A percentile compares a stretch with the other conserved stretches of the same genome.
phyloP scores from a whole-genome alignment of 2,113 vertebrate genomes.

The Larimichthys crocea region DNA sequence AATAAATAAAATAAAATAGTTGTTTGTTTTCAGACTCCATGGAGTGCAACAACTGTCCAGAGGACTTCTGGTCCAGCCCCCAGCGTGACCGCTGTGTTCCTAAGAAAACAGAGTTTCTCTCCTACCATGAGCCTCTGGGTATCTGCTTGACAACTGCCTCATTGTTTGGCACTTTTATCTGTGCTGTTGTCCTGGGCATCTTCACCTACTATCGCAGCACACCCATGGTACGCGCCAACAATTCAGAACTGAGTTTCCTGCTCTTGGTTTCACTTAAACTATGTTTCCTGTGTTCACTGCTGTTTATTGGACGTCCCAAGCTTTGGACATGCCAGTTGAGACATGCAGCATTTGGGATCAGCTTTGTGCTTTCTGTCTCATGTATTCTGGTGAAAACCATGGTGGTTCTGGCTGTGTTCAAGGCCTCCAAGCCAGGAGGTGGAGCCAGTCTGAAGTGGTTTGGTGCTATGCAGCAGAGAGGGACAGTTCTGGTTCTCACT shows the following conservation, averaged over 20 bases:
- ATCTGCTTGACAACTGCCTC: slow-evolving; percentile 66
- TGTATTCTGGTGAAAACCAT: slow-evolving; percentile 68
- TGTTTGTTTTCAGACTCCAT: slow-evolving; percentile 63
- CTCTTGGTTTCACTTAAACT: slow-evolving; percentile 77
- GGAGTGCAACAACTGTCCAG: slow-evolving; percentile 76
- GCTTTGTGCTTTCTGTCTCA: slow-evolving; percentile 64
- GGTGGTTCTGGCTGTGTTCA: slow-evolving; percentile 66
- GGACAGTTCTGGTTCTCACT: background rate
- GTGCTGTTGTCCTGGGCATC: slow-evolving; percentile 49
- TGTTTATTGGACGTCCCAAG: slow-evolving; percentile 70
- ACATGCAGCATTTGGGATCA: slow-evolving; percentile 64
- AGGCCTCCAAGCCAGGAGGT: slow-evolving; percentile 58
- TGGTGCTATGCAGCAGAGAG: slow-evolving; percentile 11
- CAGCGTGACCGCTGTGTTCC: slow-evolving; percentile 66
- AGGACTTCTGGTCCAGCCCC: slow-evolving; percentile 79
- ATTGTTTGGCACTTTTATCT: slow-evolving; percentile 57
- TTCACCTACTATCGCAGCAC: slow-evolving; percentile 67
- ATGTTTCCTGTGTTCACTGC: slow-evolving; percentile 81
- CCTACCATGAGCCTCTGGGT: slow-evolving; percentile 63
- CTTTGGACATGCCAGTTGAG: slow-evolving; percentile 60
- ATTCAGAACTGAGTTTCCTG: slow-evolving; percentile 82
- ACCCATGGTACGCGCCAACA: slow-evolving; percentile 79
- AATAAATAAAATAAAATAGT: no score
- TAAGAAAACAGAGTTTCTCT: slow-evolving; percentile 71
- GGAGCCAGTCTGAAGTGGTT: slow-evolving; percentile 70